Conservation (phyloP, 2,888 invertebrate species). For the Venusia cambrica region DNA sequence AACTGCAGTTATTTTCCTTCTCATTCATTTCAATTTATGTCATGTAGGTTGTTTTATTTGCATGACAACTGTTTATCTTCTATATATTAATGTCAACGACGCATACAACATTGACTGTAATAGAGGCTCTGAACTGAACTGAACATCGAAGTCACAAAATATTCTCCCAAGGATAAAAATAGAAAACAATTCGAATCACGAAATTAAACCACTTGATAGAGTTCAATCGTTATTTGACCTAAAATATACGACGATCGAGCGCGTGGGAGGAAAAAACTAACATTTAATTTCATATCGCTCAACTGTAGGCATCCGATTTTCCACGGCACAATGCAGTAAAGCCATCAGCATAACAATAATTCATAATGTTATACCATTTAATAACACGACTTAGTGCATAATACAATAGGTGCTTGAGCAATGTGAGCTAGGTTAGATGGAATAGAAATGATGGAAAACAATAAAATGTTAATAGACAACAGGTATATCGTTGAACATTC, state of each 20-base stretch:
- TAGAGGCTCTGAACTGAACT: too few species aligned
- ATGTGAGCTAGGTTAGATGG: conserved; percentile 21
- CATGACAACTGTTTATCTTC: conserved; percentile 34
- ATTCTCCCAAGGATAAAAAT: too few species aligned
- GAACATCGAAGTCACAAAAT: too few species aligned
- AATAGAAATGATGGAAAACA: conserved; percentile 22
- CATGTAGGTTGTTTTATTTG: conserved; percentile 32
- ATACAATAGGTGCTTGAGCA: conserved; percentile 27
- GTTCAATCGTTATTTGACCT: background rate
- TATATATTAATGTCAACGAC: conserved; percentile 22
- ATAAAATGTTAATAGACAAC: conserved; percentile 20
- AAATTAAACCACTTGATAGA: too few species aligned
- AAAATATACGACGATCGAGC: background rate
- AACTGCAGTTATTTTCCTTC: conserved; percentile 47
- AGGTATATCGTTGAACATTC: conserved; percentile 9
- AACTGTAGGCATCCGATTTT: conserved; percentile 16
- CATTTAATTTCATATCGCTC: conserved; percentile 6
- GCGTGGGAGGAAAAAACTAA: conserved; percentile 8
- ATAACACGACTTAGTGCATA: conserved; percentile 22
- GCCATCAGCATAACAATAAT: conserved; percentile 23
- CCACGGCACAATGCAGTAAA: conserved; percentile 15
- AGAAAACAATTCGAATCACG: too few species aligned
- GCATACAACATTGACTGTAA: conserved; percentile 8
- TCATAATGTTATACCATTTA: conserved; percentile 25
- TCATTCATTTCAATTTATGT: conserved; percentile 46